phyloP scores from a whole-genome alignment of 2,888 invertebrate genomes.

The Xylophagus ater region DNA sequence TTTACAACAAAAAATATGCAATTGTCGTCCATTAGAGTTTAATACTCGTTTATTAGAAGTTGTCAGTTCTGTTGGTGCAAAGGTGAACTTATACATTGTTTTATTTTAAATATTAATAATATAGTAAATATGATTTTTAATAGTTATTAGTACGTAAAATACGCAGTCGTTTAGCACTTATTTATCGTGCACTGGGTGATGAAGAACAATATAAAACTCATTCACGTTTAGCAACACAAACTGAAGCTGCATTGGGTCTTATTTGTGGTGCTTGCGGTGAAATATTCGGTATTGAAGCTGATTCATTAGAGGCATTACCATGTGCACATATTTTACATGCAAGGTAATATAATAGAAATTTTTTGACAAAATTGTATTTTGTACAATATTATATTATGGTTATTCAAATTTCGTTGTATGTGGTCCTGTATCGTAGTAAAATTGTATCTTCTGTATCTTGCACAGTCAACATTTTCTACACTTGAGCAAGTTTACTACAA shows the following conservation, averaged over 20 bases:
- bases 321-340: constrained; percentile 82
- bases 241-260: constrained; percentile 60
- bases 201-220: constrained; percentile 66
- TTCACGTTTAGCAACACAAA: constrained; percentile 49
- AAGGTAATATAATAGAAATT: too few species aligned
- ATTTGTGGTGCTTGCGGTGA: constrained; percentile 74
- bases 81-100: constrained; percentile 44
- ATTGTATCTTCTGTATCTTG: too few species aligned
- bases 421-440: too few species aligned
- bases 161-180: constrained; percentile 63
- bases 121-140: neutral
- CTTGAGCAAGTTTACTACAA: too few species aligned
- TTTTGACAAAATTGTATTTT: constrained; percentile 20
- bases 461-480: too few species aligned
- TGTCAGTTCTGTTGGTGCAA: constrained; percentile 75
- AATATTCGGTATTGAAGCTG: constrained; percentile 60
- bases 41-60: constrained; percentile 74
- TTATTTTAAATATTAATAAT: neutral
- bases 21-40: constrained; percentile 75
- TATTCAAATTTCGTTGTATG: too few species aligned
- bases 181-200: constrained; percentile 73
- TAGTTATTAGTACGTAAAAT: constrained; percentile 71
- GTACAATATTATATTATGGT: too few species aligned
- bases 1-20: constrained; percentile 67
- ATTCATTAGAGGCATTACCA: constrained; percentile 67